Percentiles rank a stretch among this genome's conserved stretches.
These are phyloP conservation scores for Sycobia sp. DNA, from an alignment of 1,140 invertebrate species.

Conservation along the genomic window DNA sequence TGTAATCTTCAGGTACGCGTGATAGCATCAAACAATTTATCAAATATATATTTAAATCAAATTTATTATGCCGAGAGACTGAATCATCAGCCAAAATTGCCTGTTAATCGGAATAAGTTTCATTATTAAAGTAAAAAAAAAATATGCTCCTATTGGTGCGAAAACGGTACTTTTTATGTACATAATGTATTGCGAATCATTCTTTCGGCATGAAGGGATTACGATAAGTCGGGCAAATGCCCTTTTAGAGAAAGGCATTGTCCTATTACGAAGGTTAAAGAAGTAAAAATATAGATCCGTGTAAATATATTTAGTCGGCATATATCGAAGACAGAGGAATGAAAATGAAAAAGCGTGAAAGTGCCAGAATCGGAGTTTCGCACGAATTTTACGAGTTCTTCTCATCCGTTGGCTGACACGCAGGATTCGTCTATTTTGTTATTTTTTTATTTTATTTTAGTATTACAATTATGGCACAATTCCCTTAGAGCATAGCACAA, in stretches of 20 bases:
- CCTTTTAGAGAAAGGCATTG: constrained; percentile 16
- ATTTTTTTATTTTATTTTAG: constrained; percentile 23
- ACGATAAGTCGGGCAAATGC: constrained; percentile 15
- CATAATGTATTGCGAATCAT: constrained; percentile 14
- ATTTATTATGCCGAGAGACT: constrained; percentile 24
- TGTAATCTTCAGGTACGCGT: constrained; percentile 15
- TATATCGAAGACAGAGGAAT: constrained; percentile 8
- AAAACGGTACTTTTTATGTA: constrained; percentile 23
- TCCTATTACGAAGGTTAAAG: constrained; percentile 11
- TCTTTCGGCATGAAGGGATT: constrained; percentile 18
- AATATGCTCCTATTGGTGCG: background rate
- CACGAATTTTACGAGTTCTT: constrained; percentile 31
- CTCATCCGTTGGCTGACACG: background rate
- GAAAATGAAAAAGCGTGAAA: constrained; percentile 26
- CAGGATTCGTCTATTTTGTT: constrained; percentile 29
- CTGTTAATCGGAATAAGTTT: background rate
- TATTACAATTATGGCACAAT: constrained; percentile 33
- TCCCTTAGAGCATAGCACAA: constrained; percentile 41
- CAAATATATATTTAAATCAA: constrained; percentile 21
- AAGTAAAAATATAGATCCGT: constrained; percentile 18
- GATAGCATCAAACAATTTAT: constrained; percentile 17
- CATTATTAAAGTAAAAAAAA: background rate
- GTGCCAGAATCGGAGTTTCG: constrained; percentile 27
- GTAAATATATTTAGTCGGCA: constrained; percentile 26
- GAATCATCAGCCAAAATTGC: constrained; percentile 8